Percentiles rank a stretch among this genome's conserved stretches.
phyloP scores from a whole-genome alignment of 2,113 vertebrate species.

The rat (Rattus norvegicus) region GRCr8 NC_086037.1:34255501-34256000 shows the following conservation, averaged over 20 bases:
- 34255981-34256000: no score
- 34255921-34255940: no score
- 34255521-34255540: not conserved
- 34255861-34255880: no score
- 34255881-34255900: no score
- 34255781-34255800: not conserved
- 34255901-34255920: no score
- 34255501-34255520: not conserved
- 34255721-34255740: not conserved
- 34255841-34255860: not conserved
- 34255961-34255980: no score
- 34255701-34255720: fast-evolving
- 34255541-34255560: not conserved
- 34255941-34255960: no score
- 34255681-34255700: no score
- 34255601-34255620: not conserved
- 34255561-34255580: not conserved
- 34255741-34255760: not conserved
- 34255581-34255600: not conserved
- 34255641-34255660: not conserved
- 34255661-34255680: not conserved
- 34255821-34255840: not conserved
- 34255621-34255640: not conserved
- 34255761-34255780: not conserved
- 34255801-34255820: not conserved